Percentiles rank a stretch among this genome's conserved stretches.
phyloP scores from a whole-genome alignment of 2,797 vertebrate genomes.

The Vultur gryphus region DNA sequence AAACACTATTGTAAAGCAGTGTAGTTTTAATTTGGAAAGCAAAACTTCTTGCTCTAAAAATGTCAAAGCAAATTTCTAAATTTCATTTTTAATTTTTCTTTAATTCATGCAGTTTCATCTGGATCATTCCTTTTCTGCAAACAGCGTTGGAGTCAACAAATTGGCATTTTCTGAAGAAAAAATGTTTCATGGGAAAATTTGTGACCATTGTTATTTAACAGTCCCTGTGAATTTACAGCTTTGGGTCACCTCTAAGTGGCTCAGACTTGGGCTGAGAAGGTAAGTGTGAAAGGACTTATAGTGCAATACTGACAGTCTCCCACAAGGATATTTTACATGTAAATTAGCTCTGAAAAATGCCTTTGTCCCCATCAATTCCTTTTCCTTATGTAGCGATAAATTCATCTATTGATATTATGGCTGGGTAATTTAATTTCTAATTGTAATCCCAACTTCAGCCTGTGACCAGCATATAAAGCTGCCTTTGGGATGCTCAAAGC shows the following conservation, averaged over 20 bases:
- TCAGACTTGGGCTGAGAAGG: neutral
- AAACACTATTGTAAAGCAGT: neutral
- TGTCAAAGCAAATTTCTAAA: neutral
- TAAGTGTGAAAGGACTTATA: neutral
- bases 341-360: constrained; percentile 3
- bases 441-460: neutral
- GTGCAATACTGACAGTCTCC: neutral
- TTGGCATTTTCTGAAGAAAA: neutral
- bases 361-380: neutral
- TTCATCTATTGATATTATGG: neutral
- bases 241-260: neutral
- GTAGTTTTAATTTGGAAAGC: neutral
- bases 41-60: neutral
- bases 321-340: neutral
- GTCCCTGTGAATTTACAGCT: neutral
- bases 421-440: constrained; percentile 6
- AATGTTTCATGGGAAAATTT: neutral
- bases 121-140: neutral
- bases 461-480: neutral
- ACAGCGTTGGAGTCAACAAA: neutral
- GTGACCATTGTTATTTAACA: neutral
- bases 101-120: neutral
- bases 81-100: neutral
- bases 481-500: neutral
- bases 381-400: neutral